Evolutionary conservation across 2,113 vertebrate species (phyloP), one percentile per base, ranked within the genome.

Genomic region (Porphyrio hochstetteri): DNA sequence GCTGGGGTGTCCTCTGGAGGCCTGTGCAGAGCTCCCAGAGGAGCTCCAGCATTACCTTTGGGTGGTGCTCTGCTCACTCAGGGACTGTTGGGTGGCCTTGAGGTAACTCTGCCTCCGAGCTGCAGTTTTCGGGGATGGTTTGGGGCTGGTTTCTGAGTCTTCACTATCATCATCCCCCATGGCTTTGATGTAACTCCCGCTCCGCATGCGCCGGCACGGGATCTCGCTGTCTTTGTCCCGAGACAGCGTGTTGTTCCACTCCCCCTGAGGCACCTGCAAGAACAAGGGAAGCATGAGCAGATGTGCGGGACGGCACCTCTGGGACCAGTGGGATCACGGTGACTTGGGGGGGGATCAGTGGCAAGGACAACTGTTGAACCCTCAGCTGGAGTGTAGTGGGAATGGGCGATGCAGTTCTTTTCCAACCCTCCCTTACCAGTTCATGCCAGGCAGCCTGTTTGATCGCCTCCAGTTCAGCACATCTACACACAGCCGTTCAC

Each of bases 91-190:
- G 20, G 99, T 99, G 95, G 99, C 99, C 96, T 99, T 99, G 97
- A 99, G 98, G 98, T 99, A 99, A 98, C 99, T 99, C 98, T 99
- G 99, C 95, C 99, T 98, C 82, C 99, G 98, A 38, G 99, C 99
- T 52, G 99, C 98, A 42, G 98, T 98, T 98, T 99, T 99, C 7
- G 99, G 99, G 28, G 99, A 99, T 55, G 99, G 99, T 97, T 99
- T 99, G 71, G 99, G 99, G 97, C 99, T 99, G 96, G 97, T 98
- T 93, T 99, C 99, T 3, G 99, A 99, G 96, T 99, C 99, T 61
- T 99, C 99, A 7, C 99, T 99, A 76, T 99, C 99, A 29, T 99
- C 99, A 93, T 99, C 99, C 80, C 98, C 99, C 99, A 99, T 99
- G 96, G 99, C 99, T 97, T 99, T 99, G 95, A 99, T 99, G 75